Conservation (phyloP, 2,797 vertebrate species). For the Macroramphosus scolopax region DNA sequence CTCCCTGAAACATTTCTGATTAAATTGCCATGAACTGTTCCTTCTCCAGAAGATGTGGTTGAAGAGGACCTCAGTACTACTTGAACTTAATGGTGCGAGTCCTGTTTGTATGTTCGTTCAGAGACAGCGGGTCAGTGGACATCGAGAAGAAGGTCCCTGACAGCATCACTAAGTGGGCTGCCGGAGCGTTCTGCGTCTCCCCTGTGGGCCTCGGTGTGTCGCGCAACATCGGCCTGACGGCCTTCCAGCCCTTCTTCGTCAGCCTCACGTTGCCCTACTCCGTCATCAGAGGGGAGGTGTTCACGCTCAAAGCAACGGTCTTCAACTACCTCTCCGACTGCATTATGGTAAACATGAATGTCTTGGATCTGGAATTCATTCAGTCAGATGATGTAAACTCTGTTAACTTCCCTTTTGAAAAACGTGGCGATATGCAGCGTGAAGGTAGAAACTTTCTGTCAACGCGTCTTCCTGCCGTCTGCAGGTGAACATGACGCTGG, state of each 20-base stretch:
- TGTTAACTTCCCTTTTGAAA: too few relatives aligned
- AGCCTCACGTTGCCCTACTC: slow-evolving; percentile 86
- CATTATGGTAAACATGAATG: slow-evolving; percentile 84
- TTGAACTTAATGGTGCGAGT: neutral
- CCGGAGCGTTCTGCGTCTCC: slow-evolving; percentile 80
- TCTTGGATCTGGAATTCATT: too few relatives aligned
- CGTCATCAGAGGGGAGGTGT: slow-evolving; percentile 84
- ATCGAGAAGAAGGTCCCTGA: slow-evolving; percentile 75
- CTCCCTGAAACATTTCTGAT: too few relatives aligned
- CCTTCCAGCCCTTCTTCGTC: slow-evolving; percentile 88
- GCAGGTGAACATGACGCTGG: slow-evolving; percentile 77
- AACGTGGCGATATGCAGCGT: too few relatives aligned
- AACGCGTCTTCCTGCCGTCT: neutral
- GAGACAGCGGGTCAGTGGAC: slow-evolving; percentile 44
- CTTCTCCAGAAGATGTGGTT: too few relatives aligned
- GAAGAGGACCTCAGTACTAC: too few relatives aligned
- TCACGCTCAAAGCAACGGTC: slow-evolving; percentile 82
- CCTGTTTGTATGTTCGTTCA: slow-evolving; percentile 27
- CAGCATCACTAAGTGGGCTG: slow-evolving; percentile 82
- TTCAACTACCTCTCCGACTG: slow-evolving; percentile 83
- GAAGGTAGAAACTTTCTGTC: too few relatives aligned
- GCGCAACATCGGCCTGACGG: slow-evolving; percentile 59
- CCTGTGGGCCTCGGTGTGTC: slow-evolving; percentile 83
- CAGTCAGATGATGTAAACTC: too few relatives aligned
- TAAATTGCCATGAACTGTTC: too few relatives aligned